A percentile compares a stretch with the other conserved stretches of the same genome.
Evolutionary conservation across 1,140 invertebrate genomes (phyloP).

Genomic region (Tetraneura akinire): DNA sequence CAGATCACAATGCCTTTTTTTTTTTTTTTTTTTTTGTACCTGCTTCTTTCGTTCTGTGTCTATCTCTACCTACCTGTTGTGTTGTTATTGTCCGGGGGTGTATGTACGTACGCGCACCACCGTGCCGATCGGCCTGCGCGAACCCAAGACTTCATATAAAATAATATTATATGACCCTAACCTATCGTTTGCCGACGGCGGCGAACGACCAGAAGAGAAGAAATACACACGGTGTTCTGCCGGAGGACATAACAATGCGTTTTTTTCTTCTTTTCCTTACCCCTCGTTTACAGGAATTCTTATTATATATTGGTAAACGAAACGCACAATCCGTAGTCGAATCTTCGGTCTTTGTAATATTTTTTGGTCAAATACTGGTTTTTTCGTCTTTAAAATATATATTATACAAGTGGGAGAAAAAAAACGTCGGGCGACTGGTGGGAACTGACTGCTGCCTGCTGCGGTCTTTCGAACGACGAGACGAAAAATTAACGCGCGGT

Average conservation of each 20-base stretch:
- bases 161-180: neutral
- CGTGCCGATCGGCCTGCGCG: conserved; percentile 25
- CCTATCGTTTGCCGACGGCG: no score
- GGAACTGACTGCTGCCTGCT: neutral
- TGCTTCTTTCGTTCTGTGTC: neutral
- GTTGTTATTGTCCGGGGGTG: no score
- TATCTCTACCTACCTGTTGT: conserved; percentile 22
- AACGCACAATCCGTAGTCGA: conserved; percentile 1
- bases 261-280: neutral
- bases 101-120: no score
- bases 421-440: neutral
- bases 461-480: no score
- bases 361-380: conserved; percentile 14
- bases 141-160: conserved; percentile 22
- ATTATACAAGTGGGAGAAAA: no score
- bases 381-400: neutral
- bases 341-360: conserved; percentile 13
- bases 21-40: no score
- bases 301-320: conserved; percentile 9
- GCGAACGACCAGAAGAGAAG: neutral
- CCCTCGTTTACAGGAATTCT: conserved; percentile 26
- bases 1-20: conserved; percentile 46
- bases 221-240: neutral
- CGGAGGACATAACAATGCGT: conserved; percentile 18
- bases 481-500: no score